phyloP scores from a whole-genome alignment of 1,140 invertebrate species.

The Aporrectodea caliginosa region DNA sequence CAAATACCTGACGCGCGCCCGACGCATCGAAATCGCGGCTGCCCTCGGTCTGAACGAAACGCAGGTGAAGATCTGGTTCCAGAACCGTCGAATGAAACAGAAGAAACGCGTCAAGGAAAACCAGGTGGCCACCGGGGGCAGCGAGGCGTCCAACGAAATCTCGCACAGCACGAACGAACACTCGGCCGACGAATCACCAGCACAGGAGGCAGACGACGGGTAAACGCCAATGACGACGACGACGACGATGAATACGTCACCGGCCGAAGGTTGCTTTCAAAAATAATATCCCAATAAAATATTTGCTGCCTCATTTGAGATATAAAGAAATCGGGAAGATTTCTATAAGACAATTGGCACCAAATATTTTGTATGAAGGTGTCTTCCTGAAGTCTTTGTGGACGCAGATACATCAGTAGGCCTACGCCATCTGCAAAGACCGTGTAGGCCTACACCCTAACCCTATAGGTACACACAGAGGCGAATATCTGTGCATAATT shows the following conservation, averaged over 20 bases:
- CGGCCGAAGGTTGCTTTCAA: background rate
- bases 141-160: background rate
- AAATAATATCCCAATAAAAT: no score
- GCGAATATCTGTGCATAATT: no score
- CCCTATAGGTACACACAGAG: no score
- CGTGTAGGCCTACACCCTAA: no score
- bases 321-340: no score
- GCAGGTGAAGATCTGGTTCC: constrained; percentile 87
- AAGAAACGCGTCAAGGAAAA: constrained; percentile 79
- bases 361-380: no score
- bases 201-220: background rate
- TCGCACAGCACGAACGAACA: background rate
- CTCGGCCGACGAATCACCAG: background rate
- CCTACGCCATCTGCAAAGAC: no score
- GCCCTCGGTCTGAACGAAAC: constrained; percentile 95
- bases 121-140: background rate
- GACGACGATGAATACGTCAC: background rate
- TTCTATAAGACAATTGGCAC: no score
- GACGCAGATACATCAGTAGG: no score
- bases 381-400: no score
- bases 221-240: background rate
- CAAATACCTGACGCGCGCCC: constrained; percentile 92
- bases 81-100: constrained; percentile 85
- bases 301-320: no score
- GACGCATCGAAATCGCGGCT: constrained; percentile 95